Evolutionary conservation across 2,888 invertebrate species (phyloP).

Genomic region (Dioctria linearis): DNA sequence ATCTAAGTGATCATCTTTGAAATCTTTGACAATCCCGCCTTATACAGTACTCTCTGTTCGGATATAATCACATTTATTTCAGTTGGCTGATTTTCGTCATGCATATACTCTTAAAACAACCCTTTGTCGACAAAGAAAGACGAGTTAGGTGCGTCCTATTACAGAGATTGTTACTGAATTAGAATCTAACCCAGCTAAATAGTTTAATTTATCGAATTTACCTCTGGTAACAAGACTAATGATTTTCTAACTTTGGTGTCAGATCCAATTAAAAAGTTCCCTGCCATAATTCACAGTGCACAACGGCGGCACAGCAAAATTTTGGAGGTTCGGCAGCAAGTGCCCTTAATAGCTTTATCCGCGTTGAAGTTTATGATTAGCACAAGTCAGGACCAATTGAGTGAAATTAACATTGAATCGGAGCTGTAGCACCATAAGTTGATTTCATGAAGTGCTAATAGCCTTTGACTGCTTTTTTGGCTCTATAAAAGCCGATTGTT

Average conservation of each 20-base stretch:
- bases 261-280: slow-evolving; percentile 58
- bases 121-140: slow-evolving; percentile 13
- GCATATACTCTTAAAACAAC: slow-evolving; percentile 14
- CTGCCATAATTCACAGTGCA: slow-evolving; percentile 44
- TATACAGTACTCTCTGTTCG: slow-evolving; percentile 21
- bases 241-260: slow-evolving; percentile 56
- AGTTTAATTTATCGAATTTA: slow-evolving; percentile 56
- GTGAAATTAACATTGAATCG: slow-evolving; percentile 41
- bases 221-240: slow-evolving; percentile 57
- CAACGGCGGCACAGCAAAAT: neutral
- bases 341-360: slow-evolving; percentile 37
- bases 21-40: slow-evolving; percentile 32
- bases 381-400: slow-evolving; percentile 46
- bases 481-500: neutral
- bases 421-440: neutral
- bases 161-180: slow-evolving; percentile 15
- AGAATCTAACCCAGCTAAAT: slow-evolving; percentile 45
- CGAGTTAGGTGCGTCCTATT: slow-evolving; percentile 5
- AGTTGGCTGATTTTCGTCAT: slow-evolving; percentile 35
- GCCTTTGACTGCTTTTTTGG: slow-evolving; percentile 27
- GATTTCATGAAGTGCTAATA: slow-evolving; percentile 41
- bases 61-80: slow-evolving; percentile 29
- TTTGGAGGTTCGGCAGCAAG: slow-evolving; percentile 14
- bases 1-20: slow-evolving; percentile 26
- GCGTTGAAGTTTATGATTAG: slow-evolving; percentile 50